Conservation (phyloP, 1,140 invertebrate species). For the Eulimnadia texana region DNA sequence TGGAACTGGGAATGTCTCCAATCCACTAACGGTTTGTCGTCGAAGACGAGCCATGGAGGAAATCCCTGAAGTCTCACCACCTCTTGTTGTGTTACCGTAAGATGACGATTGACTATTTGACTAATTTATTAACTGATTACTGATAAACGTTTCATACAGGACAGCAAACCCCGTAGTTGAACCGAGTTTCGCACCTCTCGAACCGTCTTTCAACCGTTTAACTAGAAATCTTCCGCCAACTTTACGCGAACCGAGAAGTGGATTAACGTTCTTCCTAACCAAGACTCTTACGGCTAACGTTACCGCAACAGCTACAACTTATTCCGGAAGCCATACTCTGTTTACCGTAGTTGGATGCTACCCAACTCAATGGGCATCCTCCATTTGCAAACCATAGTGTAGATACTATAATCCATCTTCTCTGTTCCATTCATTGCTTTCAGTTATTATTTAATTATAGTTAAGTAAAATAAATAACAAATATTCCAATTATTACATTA, state of each 20-base stretch:
- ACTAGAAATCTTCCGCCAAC: not conserved
- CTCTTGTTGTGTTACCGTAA: too few relatives aligned
- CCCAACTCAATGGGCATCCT: not conserved
- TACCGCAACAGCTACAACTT: not conserved
- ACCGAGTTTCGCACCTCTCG: too few relatives aligned
- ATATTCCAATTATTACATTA: too few relatives aligned
- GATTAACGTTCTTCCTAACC: not conserved
- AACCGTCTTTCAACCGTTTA: not conserved
- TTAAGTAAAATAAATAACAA: too few relatives aligned
- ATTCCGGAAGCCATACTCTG: not conserved
- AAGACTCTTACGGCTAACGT: not conserved
- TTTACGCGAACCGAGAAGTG: not conserved
- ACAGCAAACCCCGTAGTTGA: too few relatives aligned
- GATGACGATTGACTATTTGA: too few relatives aligned
- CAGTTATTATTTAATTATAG: too few relatives aligned
- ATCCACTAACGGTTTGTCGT: not conserved
- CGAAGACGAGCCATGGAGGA: constrained; percentile 4
- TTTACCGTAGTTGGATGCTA: not conserved
- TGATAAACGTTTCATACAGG: too few relatives aligned
- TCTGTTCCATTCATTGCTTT: too few relatives aligned
- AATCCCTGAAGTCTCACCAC: not conserved
- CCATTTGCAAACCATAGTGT: not conserved
- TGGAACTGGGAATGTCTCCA: too few relatives aligned
- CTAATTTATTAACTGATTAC: too few relatives aligned
- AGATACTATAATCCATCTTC: too few relatives aligned